Evolutionary conservation across 2,888 invertebrate species (phyloP), one percentile per base, ranked within the genome.

Genomic region (Chelonus formosanus): DNA sequence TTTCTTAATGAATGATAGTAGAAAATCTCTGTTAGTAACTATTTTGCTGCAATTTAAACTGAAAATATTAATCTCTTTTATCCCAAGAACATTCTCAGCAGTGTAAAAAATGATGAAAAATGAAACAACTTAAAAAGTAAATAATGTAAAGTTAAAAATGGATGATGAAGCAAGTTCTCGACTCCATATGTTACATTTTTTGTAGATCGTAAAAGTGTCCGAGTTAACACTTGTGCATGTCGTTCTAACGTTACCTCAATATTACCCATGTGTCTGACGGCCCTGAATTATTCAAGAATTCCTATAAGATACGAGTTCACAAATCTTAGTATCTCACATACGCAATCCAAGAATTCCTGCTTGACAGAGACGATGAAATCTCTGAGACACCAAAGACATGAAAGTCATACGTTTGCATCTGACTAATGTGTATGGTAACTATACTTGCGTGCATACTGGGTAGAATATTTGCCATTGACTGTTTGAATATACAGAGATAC

Each of bases 201-300:
- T 31, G 56, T 43, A 40, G 40, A 32, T 56, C 56, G 56, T 56
- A 56, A 56, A 56, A 56, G 8, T 56, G 56, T 40, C 56, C 56
- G 31, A 4, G 44, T 40, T 40, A 56, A 56, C 56, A 56, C 56
- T 40, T 20, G 36, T 5, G 7, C 44, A 56, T 31, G 40, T 56
- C 56, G 56, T 56, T 56, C 31, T 31, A 44, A 43, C 44, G 56
- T 56, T 31, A 67, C 50, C 65, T 69, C 68, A 65, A 75, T 74
- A 74, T 76, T 71, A 72, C 68, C 70, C 68, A 71, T 69, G 72
- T 72, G 75, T 71, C 71, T 40, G 40, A 40, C 40, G 40, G 40
- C 40, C 40, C 72, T 76, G 71, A 75, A 76, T 76, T 75, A 75
- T 76, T 74, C 73, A 75, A 74, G 71, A 70, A 63, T 65, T 70